Percentiles rank a stretch among this genome's conserved stretches.
Conservation (phyloP, 2,113 vertebrate species). For the Fulica atra region DNA sequence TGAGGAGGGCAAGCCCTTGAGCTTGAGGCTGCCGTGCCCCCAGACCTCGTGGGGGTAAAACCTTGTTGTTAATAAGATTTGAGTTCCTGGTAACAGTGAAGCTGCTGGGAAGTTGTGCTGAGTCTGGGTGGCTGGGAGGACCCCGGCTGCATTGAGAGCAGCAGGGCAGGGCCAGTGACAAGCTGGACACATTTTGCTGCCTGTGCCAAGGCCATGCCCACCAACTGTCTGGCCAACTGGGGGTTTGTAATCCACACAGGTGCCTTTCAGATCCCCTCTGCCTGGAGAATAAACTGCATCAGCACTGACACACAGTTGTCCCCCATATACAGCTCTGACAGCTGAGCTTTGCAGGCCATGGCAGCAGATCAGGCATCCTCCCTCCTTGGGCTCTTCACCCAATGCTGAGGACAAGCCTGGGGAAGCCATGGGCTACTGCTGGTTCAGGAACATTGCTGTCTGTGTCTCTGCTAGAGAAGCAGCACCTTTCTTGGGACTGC, state of each 20-base stretch:
- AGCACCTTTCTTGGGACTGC: not conserved
- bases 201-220: not conserved
- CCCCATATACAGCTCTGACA: not conserved
- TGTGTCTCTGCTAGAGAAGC: not conserved
- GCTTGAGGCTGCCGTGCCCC: not conserved
- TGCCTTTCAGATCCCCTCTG: not conserved
- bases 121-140: not conserved
- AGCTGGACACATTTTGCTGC: not conserved
- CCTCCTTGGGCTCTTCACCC: not conserved
- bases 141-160: not conserved
- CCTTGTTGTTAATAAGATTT: not conserved
- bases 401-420: not conserved
- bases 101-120: not conserved
- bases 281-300: not conserved
- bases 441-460: not conserved
- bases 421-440: accelerated
- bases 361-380: not conserved
- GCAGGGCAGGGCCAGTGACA: not conserved
- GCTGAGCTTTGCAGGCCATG: not conserved
- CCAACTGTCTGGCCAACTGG: accelerated
- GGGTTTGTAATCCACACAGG: not conserved
- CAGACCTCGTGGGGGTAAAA: not conserved
- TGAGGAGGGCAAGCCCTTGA: not conserved
- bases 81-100: not conserved
- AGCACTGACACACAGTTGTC: not conserved